Conservation (phyloP, 2,888 invertebrate genomes). For the Acanthoscelides obtectus region DNA sequence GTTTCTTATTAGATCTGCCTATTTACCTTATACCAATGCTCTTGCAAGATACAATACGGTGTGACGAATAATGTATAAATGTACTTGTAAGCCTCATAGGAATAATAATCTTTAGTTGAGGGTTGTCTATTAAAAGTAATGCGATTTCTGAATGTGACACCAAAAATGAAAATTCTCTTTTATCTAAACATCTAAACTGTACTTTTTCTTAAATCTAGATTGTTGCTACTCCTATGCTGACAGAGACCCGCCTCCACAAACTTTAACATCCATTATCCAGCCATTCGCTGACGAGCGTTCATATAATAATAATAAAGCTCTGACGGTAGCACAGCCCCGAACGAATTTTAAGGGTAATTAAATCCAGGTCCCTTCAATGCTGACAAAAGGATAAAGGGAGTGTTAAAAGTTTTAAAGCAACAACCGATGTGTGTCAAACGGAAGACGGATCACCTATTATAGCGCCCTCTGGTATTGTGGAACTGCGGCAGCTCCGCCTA, state of each 20-base stretch:
- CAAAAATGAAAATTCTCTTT: too few species aligned
- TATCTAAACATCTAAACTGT: too few species aligned
- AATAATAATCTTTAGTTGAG: too few species aligned
- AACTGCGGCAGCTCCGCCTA: background rate
- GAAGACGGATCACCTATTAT: slow-evolving; percentile 44
- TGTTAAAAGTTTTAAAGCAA: slow-evolving; percentile 27
- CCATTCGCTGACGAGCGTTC: background rate
- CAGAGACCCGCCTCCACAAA: background rate
- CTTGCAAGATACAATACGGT: too few species aligned
- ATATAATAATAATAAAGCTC: background rate
- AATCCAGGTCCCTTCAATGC: slow-evolving; percentile 9
- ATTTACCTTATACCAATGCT: too few species aligned
- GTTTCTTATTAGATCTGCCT: too few species aligned
- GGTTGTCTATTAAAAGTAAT: too few species aligned
- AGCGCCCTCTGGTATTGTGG: slow-evolving; percentile 2
- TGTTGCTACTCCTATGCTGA: background rate
- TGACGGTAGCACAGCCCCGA: background rate
- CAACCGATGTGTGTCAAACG: slow-evolving; percentile 34
- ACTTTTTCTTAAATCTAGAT: background rate
- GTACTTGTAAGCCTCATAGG: too few species aligned
- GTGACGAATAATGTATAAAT: too few species aligned
- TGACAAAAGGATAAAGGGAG: slow-evolving; percentile 6
- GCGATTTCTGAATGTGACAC: too few species aligned
- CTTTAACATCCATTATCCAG: background rate
- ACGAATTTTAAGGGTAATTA: slow-evolving; percentile 16